Base-by-base conservation (phyloP, 2,888 invertebrate genomes). In the Xestia xanthographa region DNA sequence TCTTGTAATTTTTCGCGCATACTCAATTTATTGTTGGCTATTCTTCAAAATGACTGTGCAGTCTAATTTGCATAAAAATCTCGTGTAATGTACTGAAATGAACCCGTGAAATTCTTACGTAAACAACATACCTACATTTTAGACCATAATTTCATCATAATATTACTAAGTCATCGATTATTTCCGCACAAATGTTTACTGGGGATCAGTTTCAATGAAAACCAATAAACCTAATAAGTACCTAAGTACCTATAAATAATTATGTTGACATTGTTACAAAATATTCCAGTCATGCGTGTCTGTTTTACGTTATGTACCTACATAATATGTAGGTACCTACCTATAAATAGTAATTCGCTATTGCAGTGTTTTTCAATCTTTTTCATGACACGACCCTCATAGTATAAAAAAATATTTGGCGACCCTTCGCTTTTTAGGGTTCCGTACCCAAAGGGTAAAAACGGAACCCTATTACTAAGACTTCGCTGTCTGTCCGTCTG, bases 201-300 rank as follows among this genome's bases (percentile, higher is more conserved):
- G 22, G 8, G n/a, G 60, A 62, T 14, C 60, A 9, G 29, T 38
- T 56, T 77, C 77, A 68, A 77, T 82, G 68, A 43, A 82, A 66
- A 58, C 34, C n/a, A 17, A 66, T 66, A n/a, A 8, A 41, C 8
- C n/a, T n/a, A n/a, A n/a, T n/a, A n/a, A n/a, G n/a, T n/a, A n/a
- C n/a, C n/a, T n/a, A n/a, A n/a, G n/a, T n/a, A n/a, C n/a, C n/a
- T n/a, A n/a, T n/a, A n/a, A n/a, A 63, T n/a, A 17, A 29, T n/a
- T 22, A 29, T 56, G 41, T 41, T 65, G 60, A 66, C 50, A 72
- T 53, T 68, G 53, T 45, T 41, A 22, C 29, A 17, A 68, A 78
- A 65, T 66, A 22, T 66, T 38, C 68, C 20, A 75, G 71, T 82
- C 74, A 82, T 78, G 63, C 43, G 5, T 50, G 17, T 66, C 3